Conservation (phyloP, 1,140 invertebrate genomes). For the Cylas formicarius region DNA sequence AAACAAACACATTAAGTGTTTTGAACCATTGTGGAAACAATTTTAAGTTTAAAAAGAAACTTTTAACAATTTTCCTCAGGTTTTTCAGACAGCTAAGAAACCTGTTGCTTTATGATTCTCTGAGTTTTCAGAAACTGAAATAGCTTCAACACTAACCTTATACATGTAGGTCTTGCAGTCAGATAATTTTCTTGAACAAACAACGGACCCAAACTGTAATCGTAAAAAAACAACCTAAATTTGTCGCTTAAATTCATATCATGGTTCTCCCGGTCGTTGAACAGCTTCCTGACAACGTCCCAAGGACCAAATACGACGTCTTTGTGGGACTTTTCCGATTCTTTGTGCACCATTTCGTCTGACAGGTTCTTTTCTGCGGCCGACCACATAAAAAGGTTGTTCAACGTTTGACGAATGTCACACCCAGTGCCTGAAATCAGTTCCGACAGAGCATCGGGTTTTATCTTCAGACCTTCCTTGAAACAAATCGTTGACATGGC, state of each 20-base stretch:
- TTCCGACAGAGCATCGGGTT: slow-evolving; percentile 66
- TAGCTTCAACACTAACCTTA: slow-evolving; percentile 9
- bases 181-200: slow-evolving; percentile 99
- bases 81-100: not conserved
- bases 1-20: too few relatives aligned
- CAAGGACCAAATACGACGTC: slow-evolving; percentile 88
- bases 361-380: slow-evolving; percentile 50
- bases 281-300: slow-evolving; percentile 88
- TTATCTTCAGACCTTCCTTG: slow-evolving; percentile 85
- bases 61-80: not conserved
- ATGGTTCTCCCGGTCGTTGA: slow-evolving; percentile 73
- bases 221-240: slow-evolving; percentile 90
- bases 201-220: slow-evolving; percentile 89
- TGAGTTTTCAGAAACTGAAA: not conserved
- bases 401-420: slow-evolving; percentile 89
- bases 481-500: slow-evolving; percentile 85
- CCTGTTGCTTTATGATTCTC: not conserved
- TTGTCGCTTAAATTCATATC: slow-evolving; percentile 80
- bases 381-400: slow-evolving; percentile 75
- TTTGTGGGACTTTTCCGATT: slow-evolving; percentile 59
- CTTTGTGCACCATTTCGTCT: slow-evolving; percentile 45
- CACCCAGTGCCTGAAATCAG: slow-evolving; percentile 85
- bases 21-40: too few relatives aligned
- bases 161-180: slow-evolving; percentile 51
- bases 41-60: too few relatives aligned